phyloP scores from a whole-genome alignment of 2,113 vertebrate species.

The Oxygymnocypris stewartii region DNA sequence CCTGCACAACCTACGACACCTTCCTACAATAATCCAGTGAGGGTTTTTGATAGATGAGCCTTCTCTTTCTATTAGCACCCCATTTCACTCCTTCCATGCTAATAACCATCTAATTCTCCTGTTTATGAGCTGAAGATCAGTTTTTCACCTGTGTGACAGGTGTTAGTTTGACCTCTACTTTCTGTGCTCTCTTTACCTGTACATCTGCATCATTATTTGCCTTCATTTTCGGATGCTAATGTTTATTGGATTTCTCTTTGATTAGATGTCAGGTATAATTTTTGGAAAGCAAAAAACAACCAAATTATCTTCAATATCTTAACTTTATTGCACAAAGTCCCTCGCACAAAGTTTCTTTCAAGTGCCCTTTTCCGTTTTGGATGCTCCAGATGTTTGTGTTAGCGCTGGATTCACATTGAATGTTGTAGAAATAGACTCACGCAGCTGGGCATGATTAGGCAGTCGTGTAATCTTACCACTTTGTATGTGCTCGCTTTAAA shows the following conservation, averaged over 20 bases:
- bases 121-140: conserved; percentile 9
- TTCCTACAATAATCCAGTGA: not conserved
- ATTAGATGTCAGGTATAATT: not conserved
- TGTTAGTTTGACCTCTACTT: not conserved
- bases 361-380: not conserved
- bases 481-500: conserved; percentile 58
- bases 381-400: not conserved
- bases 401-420: not conserved
- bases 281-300: not conserved
- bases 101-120: not conserved
- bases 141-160: not conserved
- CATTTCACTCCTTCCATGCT: not conserved
- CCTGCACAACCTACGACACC: not conserved
- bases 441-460: conserved; percentile 42
- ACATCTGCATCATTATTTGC: not conserved
- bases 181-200: not conserved
- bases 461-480: conserved; percentile 58
- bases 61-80: not conserved
- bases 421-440: conserved; percentile 9
- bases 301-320: not conserved
- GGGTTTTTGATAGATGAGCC: conserved; percentile 19
- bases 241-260: not conserved
- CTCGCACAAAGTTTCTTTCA: not conserved
- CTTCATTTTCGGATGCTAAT: not conserved
- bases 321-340: not conserved